Evolutionary conservation across 1,140 invertebrate genomes (phyloP).

Genomic region (Maconellicoccus hirsutus): DNA sequence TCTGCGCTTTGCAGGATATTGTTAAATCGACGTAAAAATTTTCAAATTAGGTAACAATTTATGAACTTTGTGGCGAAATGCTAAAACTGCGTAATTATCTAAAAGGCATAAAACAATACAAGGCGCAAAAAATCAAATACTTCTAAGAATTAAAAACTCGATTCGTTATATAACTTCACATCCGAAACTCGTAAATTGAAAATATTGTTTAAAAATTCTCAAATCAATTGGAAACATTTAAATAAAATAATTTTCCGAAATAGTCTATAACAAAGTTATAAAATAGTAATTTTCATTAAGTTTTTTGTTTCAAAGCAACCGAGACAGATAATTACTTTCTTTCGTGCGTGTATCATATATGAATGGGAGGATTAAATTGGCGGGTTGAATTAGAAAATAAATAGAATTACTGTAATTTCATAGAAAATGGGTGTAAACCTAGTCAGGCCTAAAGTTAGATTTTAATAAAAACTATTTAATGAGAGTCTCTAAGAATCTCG

Average conservation of each 20-base stretch:
- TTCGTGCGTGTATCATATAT: background rate
- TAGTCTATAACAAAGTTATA: conserved; percentile 1
- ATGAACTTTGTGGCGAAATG: background rate
- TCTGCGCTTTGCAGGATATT: background rate
- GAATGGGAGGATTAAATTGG: background rate
- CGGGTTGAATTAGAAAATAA: background rate
- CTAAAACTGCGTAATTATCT: no score
- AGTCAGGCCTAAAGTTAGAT: background rate
- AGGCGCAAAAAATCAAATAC: no score
- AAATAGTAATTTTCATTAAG: background rate
- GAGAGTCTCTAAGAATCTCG: background rate
- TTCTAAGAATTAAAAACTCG: no score
- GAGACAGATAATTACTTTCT: background rate
- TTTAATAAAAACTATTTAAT: background rate
- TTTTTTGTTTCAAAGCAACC: background rate
- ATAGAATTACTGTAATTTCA: conserved; percentile 5
- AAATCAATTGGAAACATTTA: background rate
- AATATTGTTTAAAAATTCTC: background rate
- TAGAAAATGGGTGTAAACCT: background rate
- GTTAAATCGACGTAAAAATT: background rate
- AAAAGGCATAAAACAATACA: no score
- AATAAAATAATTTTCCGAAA: no score
- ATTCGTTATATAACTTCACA: no score
- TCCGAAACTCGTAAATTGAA: no score
- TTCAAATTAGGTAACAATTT: background rate